Conservation (phyloP, 2,888 invertebrate genomes). For the Camponotus fellah region DNA sequence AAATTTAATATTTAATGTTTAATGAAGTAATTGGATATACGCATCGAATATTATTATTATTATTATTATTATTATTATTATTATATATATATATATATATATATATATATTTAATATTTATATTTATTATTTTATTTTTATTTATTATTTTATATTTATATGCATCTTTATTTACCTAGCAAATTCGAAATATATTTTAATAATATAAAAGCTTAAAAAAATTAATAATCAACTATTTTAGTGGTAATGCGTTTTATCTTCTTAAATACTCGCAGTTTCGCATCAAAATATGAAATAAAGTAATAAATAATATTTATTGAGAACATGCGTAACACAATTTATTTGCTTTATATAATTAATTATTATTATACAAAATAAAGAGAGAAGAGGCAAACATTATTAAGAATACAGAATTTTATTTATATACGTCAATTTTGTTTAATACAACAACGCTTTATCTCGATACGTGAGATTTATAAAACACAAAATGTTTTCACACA, state of each 20-base stretch:
- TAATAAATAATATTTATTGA: neutral
- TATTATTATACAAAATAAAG: neutral
- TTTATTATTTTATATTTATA: neutral
- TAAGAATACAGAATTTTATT: neutral
- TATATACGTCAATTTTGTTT: neutral
- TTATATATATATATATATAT: neutral
- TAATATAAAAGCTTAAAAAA: constrained; percentile 34
- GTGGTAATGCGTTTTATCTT: neutral
- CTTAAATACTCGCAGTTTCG: neutral
- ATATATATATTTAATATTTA: neutral
- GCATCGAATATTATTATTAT: neutral
- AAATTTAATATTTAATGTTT: neutral
- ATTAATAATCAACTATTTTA: constrained; percentile 11
- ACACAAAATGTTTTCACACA: neutral
- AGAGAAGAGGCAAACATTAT: neutral
- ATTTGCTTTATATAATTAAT: neutral
- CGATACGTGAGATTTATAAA: neutral
- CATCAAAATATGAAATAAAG: constrained; percentile 27
- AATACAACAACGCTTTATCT: neutral
- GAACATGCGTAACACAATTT: neutral
- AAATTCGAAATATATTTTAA: constrained; percentile 27
- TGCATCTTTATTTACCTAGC: neutral
- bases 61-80: no score
- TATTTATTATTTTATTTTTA: neutral
- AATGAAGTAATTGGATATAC: neutral